Evolutionary conservation across 2,888 invertebrate species (phyloP).

Genomic region (Andrena trimmerana): DNA sequence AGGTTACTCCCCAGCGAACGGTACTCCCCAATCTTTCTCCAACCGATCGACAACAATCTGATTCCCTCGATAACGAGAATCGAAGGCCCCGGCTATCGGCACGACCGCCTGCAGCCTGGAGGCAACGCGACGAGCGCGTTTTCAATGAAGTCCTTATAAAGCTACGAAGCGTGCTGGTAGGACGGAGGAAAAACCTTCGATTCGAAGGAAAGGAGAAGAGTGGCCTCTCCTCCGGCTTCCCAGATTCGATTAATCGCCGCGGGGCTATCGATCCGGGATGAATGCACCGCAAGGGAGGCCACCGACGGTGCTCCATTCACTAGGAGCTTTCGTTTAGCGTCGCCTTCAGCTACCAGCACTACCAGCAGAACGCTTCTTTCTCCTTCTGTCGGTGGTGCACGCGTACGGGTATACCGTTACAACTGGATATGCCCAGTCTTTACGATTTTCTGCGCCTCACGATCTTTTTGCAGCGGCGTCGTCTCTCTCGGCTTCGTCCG

Average conservation of each 20-base stretch:
- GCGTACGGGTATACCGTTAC: slow-evolving; percentile 65
- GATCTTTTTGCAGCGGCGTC: slow-evolving; percentile 62
- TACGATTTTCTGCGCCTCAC: slow-evolving; percentile 63
- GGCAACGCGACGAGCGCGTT: slow-evolving; percentile 59
- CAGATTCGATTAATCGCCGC: slow-evolving; percentile 70
- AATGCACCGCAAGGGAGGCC: slow-evolving; percentile 69
- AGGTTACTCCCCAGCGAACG: too few relatives aligned
- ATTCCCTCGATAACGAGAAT: too few relatives aligned
- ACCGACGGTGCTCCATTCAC: slow-evolving; percentile 69
- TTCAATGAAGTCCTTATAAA: slow-evolving; percentile 80
- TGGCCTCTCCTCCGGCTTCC: slow-evolving; percentile 31
- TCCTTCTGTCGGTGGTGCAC: slow-evolving; percentile 33
- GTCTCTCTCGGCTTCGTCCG: slow-evolving; percentile 40
- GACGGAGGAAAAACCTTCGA: slow-evolving; percentile 69
- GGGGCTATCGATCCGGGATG: slow-evolving; percentile 66
- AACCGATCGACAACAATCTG: too few relatives aligned
- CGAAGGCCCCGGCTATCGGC: background rate
- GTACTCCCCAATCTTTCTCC: too few relatives aligned
- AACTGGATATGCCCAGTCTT: slow-evolving; percentile 65
- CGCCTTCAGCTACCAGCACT: slow-evolving; percentile 21
- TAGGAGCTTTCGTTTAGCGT: slow-evolving; percentile 68
- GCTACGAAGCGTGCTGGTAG: slow-evolving; percentile 69
- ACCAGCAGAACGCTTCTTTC: slow-evolving; percentile 28
- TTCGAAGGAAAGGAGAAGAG: slow-evolving; percentile 67
- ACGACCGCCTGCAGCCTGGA: background rate